Conservation (phyloP, 2,113 vertebrate genomes). For the Hiodon alosoides region DNA sequence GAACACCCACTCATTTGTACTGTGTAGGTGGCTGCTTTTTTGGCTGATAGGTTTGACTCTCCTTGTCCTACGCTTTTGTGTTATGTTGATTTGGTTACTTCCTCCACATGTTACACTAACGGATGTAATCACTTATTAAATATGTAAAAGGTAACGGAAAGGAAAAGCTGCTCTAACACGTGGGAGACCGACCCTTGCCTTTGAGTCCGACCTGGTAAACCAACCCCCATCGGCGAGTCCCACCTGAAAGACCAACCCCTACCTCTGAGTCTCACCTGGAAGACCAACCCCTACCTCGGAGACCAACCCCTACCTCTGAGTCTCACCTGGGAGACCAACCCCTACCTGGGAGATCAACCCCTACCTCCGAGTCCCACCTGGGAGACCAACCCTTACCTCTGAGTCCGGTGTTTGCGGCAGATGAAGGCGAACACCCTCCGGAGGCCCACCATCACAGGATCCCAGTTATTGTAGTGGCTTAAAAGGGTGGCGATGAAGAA, state of each 20-base stretch:
- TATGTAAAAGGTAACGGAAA: too few relatives aligned
- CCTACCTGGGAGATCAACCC: not conserved
- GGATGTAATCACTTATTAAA: too few relatives aligned
- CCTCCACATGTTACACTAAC: too few relatives aligned
- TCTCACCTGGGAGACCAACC: too few relatives aligned
- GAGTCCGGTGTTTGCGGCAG: constrained; percentile 83
- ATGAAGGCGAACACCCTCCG: constrained; percentile 86
- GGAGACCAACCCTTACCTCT: constrained; percentile 65
- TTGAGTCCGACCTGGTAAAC: not conserved
- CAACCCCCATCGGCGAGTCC: too few relatives aligned
- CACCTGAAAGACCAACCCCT: not conserved
- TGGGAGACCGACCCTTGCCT: not conserved
- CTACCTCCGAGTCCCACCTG: not conserved
- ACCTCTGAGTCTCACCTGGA: not conserved
- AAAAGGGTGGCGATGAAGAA: constrained; percentile 86
- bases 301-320: not conserved
- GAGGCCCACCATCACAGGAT: constrained; percentile 89
- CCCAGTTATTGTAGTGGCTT: constrained; percentile 98
- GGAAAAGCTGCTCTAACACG: too few relatives aligned
- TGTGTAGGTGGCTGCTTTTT: too few relatives aligned
- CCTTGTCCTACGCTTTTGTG: too few relatives aligned
- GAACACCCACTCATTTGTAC: too few relatives aligned
- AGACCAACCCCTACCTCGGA: not conserved
- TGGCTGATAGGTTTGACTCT: too few relatives aligned
- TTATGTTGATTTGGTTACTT: too few relatives aligned